A percentile compares a stretch with the other conserved stretches of the same genome.
phyloP scores from a whole-genome alignment of 2,888 invertebrate species.

The Xestia c-nigrum region DNA sequence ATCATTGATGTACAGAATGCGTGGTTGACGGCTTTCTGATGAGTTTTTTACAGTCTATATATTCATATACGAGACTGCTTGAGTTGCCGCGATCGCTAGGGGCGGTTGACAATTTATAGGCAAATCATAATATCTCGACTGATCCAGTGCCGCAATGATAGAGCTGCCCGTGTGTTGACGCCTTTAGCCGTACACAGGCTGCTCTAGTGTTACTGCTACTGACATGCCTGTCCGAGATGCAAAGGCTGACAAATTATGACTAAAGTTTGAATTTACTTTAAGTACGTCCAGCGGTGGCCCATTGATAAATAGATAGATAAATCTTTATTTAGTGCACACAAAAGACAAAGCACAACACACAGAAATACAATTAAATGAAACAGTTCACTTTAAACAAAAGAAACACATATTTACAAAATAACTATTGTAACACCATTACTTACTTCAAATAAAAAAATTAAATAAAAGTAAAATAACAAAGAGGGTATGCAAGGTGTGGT shows the following conservation, averaged over 20 bases:
- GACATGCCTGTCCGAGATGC: constrained; percentile 14
- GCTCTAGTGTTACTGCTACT: not conserved
- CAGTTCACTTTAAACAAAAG: too few relatives aligned
- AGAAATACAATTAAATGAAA: too few relatives aligned
- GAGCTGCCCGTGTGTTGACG: not conserved
- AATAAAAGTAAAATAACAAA: too few relatives aligned
- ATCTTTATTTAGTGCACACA: too few relatives aligned
- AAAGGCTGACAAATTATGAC: constrained; percentile 10
- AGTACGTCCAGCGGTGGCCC: not conserved
- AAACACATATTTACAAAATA: too few relatives aligned
- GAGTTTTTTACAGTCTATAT: not conserved
- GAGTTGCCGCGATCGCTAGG: not conserved
- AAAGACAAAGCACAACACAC: too few relatives aligned
- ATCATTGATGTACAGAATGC: too few relatives aligned
- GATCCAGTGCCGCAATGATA: not conserved
- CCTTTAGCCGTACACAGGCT: not conserved
- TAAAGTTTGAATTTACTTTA: not conserved
- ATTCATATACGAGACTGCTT: not conserved
- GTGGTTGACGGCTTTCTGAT: too few relatives aligned
- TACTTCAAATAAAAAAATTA: too few relatives aligned
- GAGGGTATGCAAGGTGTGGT: too few relatives aligned
- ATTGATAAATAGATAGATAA: too few relatives aligned
- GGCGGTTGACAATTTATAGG: not conserved
- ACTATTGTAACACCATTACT: too few relatives aligned
- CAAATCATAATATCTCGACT: not conserved